A percentile compares a stretch with the other conserved stretches of the same genome.
These are phyloP conservation scores for Limnephilus auricula DNA, from an alignment of 2,888 invertebrate genomes.

Conservation along the genomic window DNA sequence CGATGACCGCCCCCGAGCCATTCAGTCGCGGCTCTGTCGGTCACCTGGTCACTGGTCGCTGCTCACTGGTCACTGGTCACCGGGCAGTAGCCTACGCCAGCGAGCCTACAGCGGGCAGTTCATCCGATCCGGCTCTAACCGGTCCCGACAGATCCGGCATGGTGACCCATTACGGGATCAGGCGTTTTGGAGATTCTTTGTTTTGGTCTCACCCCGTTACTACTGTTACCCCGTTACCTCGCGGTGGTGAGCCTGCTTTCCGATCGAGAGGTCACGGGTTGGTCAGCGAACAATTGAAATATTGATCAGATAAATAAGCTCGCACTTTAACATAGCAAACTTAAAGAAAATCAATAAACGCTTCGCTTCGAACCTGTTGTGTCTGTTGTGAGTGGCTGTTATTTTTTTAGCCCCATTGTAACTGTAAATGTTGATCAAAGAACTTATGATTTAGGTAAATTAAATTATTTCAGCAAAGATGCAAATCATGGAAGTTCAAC, in stretches of 20 bases:
- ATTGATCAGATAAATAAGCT: neutral
- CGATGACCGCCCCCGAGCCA: constrained; percentile 60
- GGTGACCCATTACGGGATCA: constrained; percentile 39
- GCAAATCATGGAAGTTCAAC: neutral
- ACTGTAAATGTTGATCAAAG: too few species aligned
- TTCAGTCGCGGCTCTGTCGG: constrained; percentile 64
- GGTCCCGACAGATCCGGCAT: constrained; percentile 52
- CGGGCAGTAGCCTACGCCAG: constrained; percentile 24
- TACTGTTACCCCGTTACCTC: neutral
- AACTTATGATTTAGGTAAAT: too few species aligned
- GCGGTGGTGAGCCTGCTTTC: neutral
- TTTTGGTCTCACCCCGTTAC: neutral
- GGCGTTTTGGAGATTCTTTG: constrained; percentile 24
- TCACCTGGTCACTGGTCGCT: constrained; percentile 63
- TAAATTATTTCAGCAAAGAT: neutral
- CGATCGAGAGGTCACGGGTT: neutral
- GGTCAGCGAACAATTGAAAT: neutral
- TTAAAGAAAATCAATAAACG: neutral
- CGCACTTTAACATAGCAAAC: neutral
- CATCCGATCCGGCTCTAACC: constrained; percentile 58
- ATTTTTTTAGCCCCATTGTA: too few species aligned
- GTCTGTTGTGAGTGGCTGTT: too few species aligned
- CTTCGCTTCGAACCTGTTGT: neutral
- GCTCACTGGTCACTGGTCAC: neutral
- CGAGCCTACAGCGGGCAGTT: constrained; percentile 43